Evolutionary conservation across 2,113 vertebrate genomes (phyloP).

Genomic region (Crotalus helleri): DNA sequence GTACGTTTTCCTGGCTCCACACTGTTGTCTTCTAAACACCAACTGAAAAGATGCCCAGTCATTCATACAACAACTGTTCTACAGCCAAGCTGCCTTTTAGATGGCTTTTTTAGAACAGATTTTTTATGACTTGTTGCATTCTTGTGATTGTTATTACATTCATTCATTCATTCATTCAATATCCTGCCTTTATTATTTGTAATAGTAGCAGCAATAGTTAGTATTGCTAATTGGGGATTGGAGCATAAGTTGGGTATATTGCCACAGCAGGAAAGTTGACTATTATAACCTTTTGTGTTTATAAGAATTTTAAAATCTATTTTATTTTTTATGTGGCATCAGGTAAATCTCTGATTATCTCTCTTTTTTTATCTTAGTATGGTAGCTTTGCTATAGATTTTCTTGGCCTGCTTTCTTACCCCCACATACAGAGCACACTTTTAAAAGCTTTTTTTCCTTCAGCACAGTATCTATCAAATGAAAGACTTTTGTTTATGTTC

Average conservation of each 20-base stretch:
- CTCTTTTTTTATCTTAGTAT: background rate
- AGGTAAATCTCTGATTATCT: background rate
- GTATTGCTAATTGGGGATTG: background rate
- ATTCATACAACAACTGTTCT: background rate
- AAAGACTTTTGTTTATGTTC: constrained; percentile 24
- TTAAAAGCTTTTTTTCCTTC: background rate
- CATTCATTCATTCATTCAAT: no score
- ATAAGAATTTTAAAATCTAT: background rate
- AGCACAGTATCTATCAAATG: background rate
- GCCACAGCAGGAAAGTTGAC: background rate
- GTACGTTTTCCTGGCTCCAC: background rate
- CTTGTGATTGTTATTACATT: background rate
- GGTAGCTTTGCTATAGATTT: background rate
- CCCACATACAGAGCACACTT: background rate
- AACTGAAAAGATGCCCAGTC: background rate
- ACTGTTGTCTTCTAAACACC: background rate
- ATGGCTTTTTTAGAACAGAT: background rate
- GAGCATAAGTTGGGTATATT: background rate
- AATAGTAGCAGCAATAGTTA: background rate
- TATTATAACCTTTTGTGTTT: background rate
- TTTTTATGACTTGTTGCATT: background rate
- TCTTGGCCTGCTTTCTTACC: background rate
- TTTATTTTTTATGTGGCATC: background rate
- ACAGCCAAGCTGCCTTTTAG: background rate
- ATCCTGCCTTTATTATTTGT: background rate